Base-by-base conservation (phyloP, 2,797 vertebrate genomes). In the Phoxinus dragarum region DNA sequence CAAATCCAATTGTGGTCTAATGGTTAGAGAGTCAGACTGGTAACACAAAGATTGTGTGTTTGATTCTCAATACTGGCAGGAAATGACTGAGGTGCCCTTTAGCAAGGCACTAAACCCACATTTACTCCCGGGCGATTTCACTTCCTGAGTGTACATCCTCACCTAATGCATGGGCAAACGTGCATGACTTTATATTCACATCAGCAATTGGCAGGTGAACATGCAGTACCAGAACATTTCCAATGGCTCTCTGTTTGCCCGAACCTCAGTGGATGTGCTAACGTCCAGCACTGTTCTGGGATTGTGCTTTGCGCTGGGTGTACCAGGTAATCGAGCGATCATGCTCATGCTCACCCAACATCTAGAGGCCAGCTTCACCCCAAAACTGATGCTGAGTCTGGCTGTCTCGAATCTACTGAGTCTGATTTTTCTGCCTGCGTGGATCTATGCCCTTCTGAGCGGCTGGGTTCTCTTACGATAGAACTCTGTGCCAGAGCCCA, bases 311-410 rank as follows among this genome's bases (percentile, higher is more conserved):
- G 52, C 89, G 10, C 64, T 94, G 80, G 93, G 93, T 73, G 67
- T 92, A 19, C 93, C 92, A 72, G 92, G 91, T 71, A 94, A 93
- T 84, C 16, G 91, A 0, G 54, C 86, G 0, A 90, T 92, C 19
- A 82, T 92, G 23, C 0, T 75, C 36, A 69, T 89, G 56, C 87
- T 93, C 5, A 75, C 34, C 69, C 73, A 86, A 54, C 84, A 86
- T 76, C 71, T 91, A 49, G 82, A 91, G 3, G 19, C 82, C 64
- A 88, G 78, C 17, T 61, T 92, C 83, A 93, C 88, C 27, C 87
- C 89, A 21, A 64, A 34, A 82, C 54, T 94, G 83, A 93, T 94
- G 91, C 69, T 93, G 74, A 94, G 88, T 68, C 86, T 94, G 86
- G 89, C 91, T 3, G 1, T 89, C 5, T 91, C 91, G 0, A 93